phyloP scores from a whole-genome alignment of 2,113 vertebrate species.

The Arenaria interpres region DNA sequence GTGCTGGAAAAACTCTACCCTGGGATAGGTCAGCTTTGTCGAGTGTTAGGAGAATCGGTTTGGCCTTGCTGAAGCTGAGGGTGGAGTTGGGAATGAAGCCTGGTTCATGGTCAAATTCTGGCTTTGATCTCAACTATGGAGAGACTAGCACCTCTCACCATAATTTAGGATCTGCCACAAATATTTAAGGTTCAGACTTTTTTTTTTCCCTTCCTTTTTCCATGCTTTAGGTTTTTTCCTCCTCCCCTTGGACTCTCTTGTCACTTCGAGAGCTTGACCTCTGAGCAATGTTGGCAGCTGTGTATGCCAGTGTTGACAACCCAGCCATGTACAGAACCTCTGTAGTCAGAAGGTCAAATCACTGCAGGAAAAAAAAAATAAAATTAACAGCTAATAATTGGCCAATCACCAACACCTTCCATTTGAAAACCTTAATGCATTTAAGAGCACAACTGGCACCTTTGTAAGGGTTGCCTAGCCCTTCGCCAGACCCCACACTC shows the following conservation, averaged over 20 bases:
- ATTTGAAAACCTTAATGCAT: not conserved
- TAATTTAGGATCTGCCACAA: not conserved
- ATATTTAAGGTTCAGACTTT: not conserved
- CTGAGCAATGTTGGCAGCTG: slow-evolving; percentile 42
- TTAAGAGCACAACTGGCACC: not conserved
- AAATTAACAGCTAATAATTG: not conserved
- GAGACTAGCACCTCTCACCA: not conserved
- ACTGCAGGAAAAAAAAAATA: not conserved
- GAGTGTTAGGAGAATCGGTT: not conserved
- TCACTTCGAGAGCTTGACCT: not conserved
- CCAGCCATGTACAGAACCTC: not conserved
- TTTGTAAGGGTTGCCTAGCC: not conserved
- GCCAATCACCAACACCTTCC: not conserved
- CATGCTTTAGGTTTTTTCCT: not conserved
- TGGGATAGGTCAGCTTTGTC: not conserved
- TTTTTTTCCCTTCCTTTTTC: not conserved
- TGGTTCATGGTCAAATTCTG: not conserved
- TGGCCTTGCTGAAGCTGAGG: not conserved
- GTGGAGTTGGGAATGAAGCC: not conserved
- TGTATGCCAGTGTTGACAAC: not conserved
- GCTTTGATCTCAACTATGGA: not conserved
- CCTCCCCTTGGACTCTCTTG: not conserved
- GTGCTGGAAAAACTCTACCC: not conserved
- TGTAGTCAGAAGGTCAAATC: not conserved
- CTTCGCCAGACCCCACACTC: not conserved